Base-by-base conservation (phyloP, 2,888 invertebrate genomes). In the Chrysolina haemoptera region DNA sequence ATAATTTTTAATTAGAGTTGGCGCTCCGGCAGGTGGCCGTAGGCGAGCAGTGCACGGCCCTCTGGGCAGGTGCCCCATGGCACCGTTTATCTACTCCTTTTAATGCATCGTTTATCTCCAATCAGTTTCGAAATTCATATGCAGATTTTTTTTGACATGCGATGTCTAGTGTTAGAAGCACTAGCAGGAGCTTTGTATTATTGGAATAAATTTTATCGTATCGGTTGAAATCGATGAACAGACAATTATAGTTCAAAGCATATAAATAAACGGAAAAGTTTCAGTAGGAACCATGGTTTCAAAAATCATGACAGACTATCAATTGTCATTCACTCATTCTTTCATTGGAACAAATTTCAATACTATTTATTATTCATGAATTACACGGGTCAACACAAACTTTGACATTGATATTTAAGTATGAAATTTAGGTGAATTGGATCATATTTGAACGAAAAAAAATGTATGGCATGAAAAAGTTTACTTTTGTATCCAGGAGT, bases 1-100 rank as follows among this genome's bases (percentile, higher is more conserved):
- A 77, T 80, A 80, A 80, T 80, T 80, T 79, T 73, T 80, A 79
- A 80, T 80, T 80, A 79, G 79, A 74, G 74, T 77, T 75, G 78
- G 79, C 76, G 77, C 76, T 73, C 59, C 65, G 77, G 79, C 80
- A 80, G 80, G 80, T 80, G 79, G 73, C 80, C 75, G 46, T 43
- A 63, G 76, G 77, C 74, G 59, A 63, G 62, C 74, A 48, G 71
- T 72, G 71, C 63, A 62, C 69, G 75, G 75, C 80, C 79, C 71
- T n/a, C n/a, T 72, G 68, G 77, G 79, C 80, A 79, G 78, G 76
- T 79, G 79, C 72, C 67, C 63, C 50, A 59, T 62, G 65, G 48
- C 46, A 16, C 20, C 35, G 63, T 14, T 18, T 18, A 65, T 68
- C 71, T 27, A 68, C 50, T 62, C 50, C 70, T 65, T 27, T 74